Percentiles rank a stretch among this genome's conserved stretches.
Conservation (phyloP, 1,140 invertebrate species). For the Cotesia typhae region DNA sequence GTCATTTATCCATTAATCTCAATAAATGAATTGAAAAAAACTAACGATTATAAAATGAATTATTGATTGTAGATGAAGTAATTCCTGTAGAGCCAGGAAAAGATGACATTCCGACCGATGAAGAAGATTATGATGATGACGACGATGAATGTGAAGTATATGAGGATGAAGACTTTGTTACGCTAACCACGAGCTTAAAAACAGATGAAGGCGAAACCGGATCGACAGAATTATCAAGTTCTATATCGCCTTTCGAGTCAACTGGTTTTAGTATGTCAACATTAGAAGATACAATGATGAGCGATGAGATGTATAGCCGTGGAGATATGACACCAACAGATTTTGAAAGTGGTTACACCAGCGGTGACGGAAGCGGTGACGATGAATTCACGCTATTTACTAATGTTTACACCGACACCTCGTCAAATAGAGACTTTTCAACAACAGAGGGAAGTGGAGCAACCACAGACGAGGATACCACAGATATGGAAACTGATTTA, state of each 20-base stretch:
- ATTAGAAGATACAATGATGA: conserved; percentile 70
- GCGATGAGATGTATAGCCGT: conserved; percentile 64
- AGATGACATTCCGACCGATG: conserved; percentile 64
- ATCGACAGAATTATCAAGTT: conserved; percentile 46
- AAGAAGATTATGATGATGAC: conserved; percentile 67
- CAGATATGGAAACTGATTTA: conserved; percentile 30
- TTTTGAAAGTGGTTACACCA: conserved; percentile 30
- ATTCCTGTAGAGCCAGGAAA: conserved; percentile 72
- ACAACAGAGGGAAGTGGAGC: conserved; percentile 56
- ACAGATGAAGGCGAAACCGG: conserved; percentile 36
- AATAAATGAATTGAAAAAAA: conserved; percentile 5
- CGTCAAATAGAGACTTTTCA: conserved; percentile 31
- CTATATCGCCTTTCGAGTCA: conserved; percentile 45
- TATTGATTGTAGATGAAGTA: conserved; percentile 69
- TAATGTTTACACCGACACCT: conserved; percentile 32
- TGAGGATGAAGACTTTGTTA: conserved; percentile 61
- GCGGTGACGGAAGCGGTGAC: conserved; percentile 49
- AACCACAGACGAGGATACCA: conserved; percentile 40
- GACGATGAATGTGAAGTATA: conserved; percentile 72
- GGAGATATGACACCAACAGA: conserved; percentile 54
- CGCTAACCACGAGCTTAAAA: conserved; percentile 44
- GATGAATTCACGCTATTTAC: conserved; percentile 40
- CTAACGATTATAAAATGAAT: conserved; percentile 21
- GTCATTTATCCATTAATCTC: neutral
- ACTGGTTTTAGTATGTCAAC: conserved; percentile 42